Evolutionary conservation across 2,113 vertebrate species (phyloP).

Genomic region (Oriolus oriolus): DNA sequence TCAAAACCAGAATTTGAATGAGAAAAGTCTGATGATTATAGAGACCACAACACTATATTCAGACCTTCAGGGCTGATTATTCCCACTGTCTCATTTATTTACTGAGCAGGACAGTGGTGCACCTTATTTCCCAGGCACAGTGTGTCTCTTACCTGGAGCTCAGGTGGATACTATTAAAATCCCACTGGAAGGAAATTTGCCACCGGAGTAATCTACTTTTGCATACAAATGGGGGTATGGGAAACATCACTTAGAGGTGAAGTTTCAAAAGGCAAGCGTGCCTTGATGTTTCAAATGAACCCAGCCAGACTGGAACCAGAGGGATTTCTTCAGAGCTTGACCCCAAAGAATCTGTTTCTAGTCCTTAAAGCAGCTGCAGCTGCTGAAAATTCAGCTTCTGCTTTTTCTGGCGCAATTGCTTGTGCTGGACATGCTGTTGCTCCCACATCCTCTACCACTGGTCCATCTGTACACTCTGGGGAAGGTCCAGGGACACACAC

Average conservation of each 20-base stretch:
- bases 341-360: background rate
- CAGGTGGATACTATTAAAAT: background rate
- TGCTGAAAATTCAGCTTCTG: conserved; percentile 46
- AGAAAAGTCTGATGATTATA: background rate
- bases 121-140: background rate
- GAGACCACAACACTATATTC: background rate
- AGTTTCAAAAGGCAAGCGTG: background rate
- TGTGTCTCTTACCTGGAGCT: background rate
- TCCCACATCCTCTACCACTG: conserved; percentile 10
- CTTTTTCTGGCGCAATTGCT: conserved; percentile 24
- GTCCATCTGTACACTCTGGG: conserved; percentile 39
- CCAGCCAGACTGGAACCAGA: background rate
- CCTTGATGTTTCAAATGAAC: background rate
- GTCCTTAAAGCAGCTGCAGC: conserved; percentile 28
- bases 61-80: background rate
- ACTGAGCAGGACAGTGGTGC: background rate
- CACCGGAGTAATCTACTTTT: background rate
- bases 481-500: conserved; percentile 45
- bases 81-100: background rate
- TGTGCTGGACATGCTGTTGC: conserved; percentile 25
- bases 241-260: background rate
- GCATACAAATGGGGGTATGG: background rate
- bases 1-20: background rate
- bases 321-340: conserved; percentile 29
- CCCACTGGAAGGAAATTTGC: background rate